Conservation (phyloP, 2,888 invertebrate genomes). For the Lithodes maja region DNA sequence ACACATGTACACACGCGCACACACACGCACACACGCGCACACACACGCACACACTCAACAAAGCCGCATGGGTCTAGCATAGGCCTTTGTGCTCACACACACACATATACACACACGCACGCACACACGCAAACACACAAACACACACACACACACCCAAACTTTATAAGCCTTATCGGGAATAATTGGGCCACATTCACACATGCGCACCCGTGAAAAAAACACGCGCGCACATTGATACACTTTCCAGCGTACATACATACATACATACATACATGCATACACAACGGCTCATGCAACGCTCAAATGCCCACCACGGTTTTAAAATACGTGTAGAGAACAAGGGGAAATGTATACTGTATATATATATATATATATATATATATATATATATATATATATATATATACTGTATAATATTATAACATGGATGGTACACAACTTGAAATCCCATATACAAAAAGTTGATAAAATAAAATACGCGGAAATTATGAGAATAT, state of each 20-base stretch:
- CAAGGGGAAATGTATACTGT: neutral
- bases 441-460: neutral
- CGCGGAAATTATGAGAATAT: neutral
- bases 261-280: slow-evolving; percentile 12
- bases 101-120: neutral
- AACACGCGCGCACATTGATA: neutral
- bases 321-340: slow-evolving; percentile 6
- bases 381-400: slow-evolving; percentile 17
- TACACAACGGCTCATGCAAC: neutral
- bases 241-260: neutral
- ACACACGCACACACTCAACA: neutral
- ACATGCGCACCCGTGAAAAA: neutral
- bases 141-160: neutral
- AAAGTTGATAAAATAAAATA: slow-evolving; percentile 2
- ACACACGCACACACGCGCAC: neutral
- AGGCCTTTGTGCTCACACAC: neutral
- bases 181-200: neutral
- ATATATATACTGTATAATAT: neutral
- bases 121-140: neutral
- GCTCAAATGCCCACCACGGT: slow-evolving; percentile 14
- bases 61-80: no score
- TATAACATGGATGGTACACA: neutral
- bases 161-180: no score
- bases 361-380: neutral
- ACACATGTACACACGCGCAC: neutral